Conservation (phyloP, 2,113 vertebrate genomes). For the Brevimyrus niger region DNA sequence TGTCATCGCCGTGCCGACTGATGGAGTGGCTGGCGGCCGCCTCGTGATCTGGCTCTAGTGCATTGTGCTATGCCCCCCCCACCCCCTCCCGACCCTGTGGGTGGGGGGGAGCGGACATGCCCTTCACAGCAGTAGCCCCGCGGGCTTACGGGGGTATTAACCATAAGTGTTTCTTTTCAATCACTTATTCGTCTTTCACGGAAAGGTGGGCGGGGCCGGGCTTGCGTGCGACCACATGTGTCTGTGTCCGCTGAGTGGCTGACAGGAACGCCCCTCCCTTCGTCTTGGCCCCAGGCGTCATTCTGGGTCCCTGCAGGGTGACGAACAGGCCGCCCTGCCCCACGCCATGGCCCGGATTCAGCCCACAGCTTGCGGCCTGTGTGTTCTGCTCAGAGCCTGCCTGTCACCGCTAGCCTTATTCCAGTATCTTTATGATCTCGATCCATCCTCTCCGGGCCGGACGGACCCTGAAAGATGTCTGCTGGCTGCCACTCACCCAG, state of each 20-base stretch:
- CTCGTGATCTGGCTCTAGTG: not conserved
- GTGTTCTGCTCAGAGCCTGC: not conserved
- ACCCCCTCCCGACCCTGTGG: constrained; percentile 8
- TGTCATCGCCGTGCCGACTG: constrained; percentile 42
- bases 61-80: not conserved
- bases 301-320: not conserved
- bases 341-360: not conserved
- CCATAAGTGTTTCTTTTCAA: constrained; percentile 9
- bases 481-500: not conserved
- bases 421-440: not conserved
- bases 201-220: not conserved
- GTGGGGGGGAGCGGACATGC: not conserved
- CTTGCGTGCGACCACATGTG: not conserved
- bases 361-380: not conserved
- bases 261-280: not conserved
- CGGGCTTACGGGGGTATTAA: constrained; percentile 24
- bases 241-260: not conserved
- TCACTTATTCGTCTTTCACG: constrained; percentile 8
- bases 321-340: not conserved
- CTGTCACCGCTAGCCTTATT: not conserved
- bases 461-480: not conserved
- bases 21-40: constrained; percentile 31
- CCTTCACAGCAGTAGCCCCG: constrained; percentile 10
- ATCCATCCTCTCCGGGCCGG: not conserved
- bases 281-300: not conserved